A percentile compares a stretch with the other conserved stretches of the same genome.
phyloP scores from a whole-genome alignment of 2,797 vertebrate genomes.

The Ctenochaetus hawaiiensis region DNA sequence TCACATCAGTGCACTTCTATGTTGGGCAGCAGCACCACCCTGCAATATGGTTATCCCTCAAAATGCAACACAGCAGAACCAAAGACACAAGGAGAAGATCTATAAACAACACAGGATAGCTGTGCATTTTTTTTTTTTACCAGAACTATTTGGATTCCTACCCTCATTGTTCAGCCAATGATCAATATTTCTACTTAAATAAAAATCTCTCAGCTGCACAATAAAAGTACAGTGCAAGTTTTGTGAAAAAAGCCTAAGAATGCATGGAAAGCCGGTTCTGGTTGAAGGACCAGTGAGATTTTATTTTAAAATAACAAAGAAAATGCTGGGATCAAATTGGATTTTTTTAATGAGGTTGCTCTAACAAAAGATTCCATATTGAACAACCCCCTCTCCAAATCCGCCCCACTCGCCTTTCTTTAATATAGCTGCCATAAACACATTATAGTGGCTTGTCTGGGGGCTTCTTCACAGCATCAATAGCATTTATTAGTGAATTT shows the following conservation, averaged over 20 bases:
- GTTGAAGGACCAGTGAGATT: slow-evolving; percentile 60
- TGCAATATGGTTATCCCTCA: slow-evolving; percentile 61
- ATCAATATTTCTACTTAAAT: slow-evolving; percentile 63
- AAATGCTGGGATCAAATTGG: slow-evolving; percentile 71
- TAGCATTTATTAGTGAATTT: slow-evolving; percentile 77
- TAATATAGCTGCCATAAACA: slow-evolving; percentile 55
- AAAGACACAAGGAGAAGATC: slow-evolving; percentile 38
- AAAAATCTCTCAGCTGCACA: slow-evolving; percentile 28
- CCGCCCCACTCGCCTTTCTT: slow-evolving; percentile 32
- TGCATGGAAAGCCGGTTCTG: slow-evolving; percentile 21
- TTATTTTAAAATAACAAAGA: slow-evolving; percentile 74
- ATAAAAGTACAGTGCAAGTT: slow-evolving; percentile 30
- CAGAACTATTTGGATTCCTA: slow-evolving; percentile 31
- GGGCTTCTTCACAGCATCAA: slow-evolving; percentile 58
- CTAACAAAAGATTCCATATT: slow-evolving; percentile 58
- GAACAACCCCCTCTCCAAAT: slow-evolving; percentile 43
- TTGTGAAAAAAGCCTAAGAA: slow-evolving; percentile 43
- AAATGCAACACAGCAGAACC: slow-evolving; percentile 41
- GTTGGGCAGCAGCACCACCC: slow-evolving; percentile 58
- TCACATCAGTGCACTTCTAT: slow-evolving; percentile 72
- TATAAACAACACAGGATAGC: slow-evolving; percentile 34
- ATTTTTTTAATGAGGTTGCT: slow-evolving; percentile 76
- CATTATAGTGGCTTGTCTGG: slow-evolving; percentile 50
- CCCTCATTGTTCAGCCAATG: slow-evolving; percentile 29
- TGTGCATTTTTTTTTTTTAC: slow-evolving; percentile 19